Evolutionary conservation across 2,797 vertebrate species (phyloP), one percentile per base, ranked within the genome.

Genomic region (Karalla daura): DNA sequence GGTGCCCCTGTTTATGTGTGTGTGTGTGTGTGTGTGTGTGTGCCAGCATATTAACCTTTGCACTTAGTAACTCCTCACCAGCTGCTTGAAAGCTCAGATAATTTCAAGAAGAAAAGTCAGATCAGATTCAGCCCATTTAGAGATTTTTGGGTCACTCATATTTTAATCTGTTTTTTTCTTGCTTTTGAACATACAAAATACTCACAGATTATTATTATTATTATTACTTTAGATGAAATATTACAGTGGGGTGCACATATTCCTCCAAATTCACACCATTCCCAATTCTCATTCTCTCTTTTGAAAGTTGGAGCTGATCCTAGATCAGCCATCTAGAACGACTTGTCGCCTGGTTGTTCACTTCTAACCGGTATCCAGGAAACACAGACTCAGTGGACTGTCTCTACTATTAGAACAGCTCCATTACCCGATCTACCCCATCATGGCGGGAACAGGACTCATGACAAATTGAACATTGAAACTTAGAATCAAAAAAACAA

Each of bases 401-500:
- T 75, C 65, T 72, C 81, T 71, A 66, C 76, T 82, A 73, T 86
- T 86, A 87, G 75, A 81, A 83, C 47, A 51, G 78, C 84, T 86
- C 78, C 88, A 88, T 90, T 91, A 88, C 47, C 63, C 44, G 62
- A 74, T 82, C 62, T 41, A 43, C 54, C 36, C 58, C 27, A 17
- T 55, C 55, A 47, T 68, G 62, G 52, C 63, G 53, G 76, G 62
- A 73, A 71, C 81, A 76, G 58, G 52, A 68, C 63, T 70, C 69
- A 72, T 80, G 87, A 86, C 69, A 85, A 86, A 90, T 86, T 83
- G 70, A 83, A 83, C 64, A 56, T 70, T 64, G 25, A 84, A 67
- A 79, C 45, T 54, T 40, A 4, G 62, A 45, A 65, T 56, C 49
- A 41, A 40, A 47, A 75, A 49, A 30, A 15, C n/a, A 20, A 5